Evolutionary conservation across 2,888 invertebrate genomes (phyloP), one percentile per base, ranked within the genome.

Genomic region (Polyploca ridens): DNA sequence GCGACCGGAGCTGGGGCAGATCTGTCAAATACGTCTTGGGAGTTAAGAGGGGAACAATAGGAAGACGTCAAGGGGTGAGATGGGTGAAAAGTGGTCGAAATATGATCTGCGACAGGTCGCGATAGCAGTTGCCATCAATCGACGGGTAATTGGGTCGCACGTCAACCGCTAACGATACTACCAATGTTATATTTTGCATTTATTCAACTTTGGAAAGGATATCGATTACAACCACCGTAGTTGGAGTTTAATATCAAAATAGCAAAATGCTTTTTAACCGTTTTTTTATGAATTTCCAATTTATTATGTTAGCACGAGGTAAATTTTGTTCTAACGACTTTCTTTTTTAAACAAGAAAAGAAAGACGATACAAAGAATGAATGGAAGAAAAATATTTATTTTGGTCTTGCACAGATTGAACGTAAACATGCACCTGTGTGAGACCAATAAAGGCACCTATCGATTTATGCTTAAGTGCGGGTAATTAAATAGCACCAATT

Each of bases 21-120:
- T 91, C 90, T 92, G 91, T 93, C 93, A 92, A 90, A 91, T 87
- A 86, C 82, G 87, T 86, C 85, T 84, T 84, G 77, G 75, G 78
- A 79, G 69, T 74, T 73, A 75, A 72, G 70, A 69, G 74, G 75
- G 77, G 75, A 79, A 81, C 76, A 79, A 79, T 78, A 82, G 78
- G 73, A 81, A 86, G 83, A 86, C 76, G 82, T 84, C 75, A 73
- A 75, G 75, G 84, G 84, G 81, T 74, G 81, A 77, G 73, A 76
- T 77, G 83, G 85, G 86, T 82, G 87, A 81, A 83, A 90, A 91
- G 87, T 90, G 88, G 87, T 81, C 84, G 91, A 88, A 91, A 93
- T 88, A 90, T 88, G 92, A 93, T 91, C 90, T 85, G 81, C 75
- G 85, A 82, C 85, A 86, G 85, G 82, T 82, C 83, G 81, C 81